Evolutionary conservation across 2,113 vertebrate species (phyloP).

Genomic region (Phoxinus phoxinus): DNA sequence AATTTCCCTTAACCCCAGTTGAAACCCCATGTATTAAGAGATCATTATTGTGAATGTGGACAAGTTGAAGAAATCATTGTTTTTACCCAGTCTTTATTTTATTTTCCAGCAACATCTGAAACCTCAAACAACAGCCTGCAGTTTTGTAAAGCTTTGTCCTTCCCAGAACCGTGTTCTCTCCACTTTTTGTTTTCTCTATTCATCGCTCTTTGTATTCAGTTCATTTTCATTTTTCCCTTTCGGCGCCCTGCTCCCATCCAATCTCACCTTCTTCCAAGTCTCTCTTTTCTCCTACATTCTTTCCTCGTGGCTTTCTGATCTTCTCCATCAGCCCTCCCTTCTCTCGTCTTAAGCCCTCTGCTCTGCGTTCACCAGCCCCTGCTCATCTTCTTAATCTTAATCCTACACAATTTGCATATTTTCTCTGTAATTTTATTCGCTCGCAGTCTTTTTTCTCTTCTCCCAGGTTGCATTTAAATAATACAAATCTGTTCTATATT

Average conservation of each 20-base stretch:
- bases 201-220: background rate
- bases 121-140: conserved; percentile 21
- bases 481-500: conserved; percentile 80
- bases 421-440: conserved; percentile 69
- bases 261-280: conserved; percentile 20
- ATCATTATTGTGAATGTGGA: background rate
- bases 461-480: conserved; percentile 79
- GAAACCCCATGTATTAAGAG: background rate
- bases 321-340: conserved; percentile 32
- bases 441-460: conserved; percentile 54
- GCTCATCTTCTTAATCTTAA: conserved; percentile 74
- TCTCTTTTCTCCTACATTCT: conserved; percentile 2
- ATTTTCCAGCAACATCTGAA: background rate
- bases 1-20: background rate
- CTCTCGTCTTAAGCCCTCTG: conserved; percentile 50
- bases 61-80: conserved; percentile 19
- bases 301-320: conserved; percentile 30
- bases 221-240: background rate
- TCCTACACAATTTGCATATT: conserved; percentile 77
- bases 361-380: conserved; percentile 56
- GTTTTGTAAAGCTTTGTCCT: conserved; percentile 18
- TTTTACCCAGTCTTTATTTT: background rate
- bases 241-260: background rate
- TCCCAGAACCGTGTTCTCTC: background rate
- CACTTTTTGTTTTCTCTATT: conserved; percentile 21